Evolutionary conservation across 2,113 vertebrate species (phyloP).

Genomic region (Sinocyclocheilus grahami): DNA sequence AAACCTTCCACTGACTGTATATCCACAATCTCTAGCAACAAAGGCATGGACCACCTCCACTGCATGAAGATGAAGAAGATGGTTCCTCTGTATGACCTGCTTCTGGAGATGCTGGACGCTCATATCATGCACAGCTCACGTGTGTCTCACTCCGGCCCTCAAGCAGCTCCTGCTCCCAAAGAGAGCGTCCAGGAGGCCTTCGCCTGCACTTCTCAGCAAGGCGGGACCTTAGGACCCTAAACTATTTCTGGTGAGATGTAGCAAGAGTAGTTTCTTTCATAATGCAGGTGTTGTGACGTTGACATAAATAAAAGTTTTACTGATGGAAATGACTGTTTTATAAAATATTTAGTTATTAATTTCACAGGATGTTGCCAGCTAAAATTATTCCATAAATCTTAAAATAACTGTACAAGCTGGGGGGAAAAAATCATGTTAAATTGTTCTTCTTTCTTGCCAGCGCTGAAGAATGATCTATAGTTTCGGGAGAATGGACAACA

Average conservation of each 20-base stretch:
- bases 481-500: not conserved
- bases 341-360: not conserved
- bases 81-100: conserved; percentile 92
- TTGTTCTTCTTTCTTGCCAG: not conserved
- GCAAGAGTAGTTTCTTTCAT: not conserved
- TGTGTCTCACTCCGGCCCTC: conserved; percentile 63
- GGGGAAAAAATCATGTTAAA: not conserved
- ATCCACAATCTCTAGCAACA: conserved; percentile 80
- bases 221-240: not conserved
- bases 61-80: conserved; percentile 98
- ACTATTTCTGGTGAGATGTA: conserved; percentile 20
- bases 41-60: conserved; percentile 97
- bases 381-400: not conserved
- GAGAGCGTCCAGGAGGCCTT: conserved; percentile 30
- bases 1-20: not conserved
- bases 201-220: conserved; percentile 6
- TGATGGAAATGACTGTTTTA: not conserved
- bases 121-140: conserved; percentile 84
- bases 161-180: conserved; percentile 14
- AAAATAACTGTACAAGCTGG: not conserved
- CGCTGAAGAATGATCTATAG: not conserved
- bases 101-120: conserved; percentile 97
- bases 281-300: not conserved
- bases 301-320: not conserved
- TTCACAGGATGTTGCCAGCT: not conserved